These are phyloP conservation scores for Calcarius lapponicus DNA, from an alignment of 2,797 vertebrate species.

Conservation along the genomic window DNA sequence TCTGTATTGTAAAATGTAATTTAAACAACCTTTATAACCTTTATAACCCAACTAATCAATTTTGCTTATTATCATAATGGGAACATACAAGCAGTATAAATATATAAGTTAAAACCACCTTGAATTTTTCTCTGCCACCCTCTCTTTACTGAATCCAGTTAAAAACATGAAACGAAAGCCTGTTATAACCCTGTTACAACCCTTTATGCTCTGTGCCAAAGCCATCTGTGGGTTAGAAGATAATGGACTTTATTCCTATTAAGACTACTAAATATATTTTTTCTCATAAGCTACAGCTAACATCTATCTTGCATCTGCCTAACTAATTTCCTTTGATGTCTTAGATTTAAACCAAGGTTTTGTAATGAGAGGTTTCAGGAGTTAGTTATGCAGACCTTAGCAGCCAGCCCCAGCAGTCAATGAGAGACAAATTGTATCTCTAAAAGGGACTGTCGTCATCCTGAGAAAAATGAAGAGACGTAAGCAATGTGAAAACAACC, in stretches of 20 bases:
- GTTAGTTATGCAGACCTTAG: background rate
- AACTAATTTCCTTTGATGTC: background rate
- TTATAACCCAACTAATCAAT: background rate
- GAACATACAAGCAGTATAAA: background rate
- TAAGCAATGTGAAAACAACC: background rate
- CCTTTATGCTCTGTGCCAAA: background rate
- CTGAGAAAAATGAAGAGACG: background rate
- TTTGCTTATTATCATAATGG: background rate
- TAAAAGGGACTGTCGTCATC: constrained; percentile 3
- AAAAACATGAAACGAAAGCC: background rate
- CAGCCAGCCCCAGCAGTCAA: background rate
- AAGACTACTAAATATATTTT: constrained; percentile 16
- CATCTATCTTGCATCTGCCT: constrained; percentile 25
- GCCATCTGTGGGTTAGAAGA: constrained; percentile 46
- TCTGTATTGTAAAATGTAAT: background rate
- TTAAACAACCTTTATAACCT: background rate
- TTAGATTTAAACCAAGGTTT: background rate
- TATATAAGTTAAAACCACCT: background rate
- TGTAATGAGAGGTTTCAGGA: background rate
- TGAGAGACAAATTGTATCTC: constrained; percentile 37
- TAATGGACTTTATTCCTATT: constrained; percentile 44
- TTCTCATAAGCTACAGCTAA: constrained; percentile 1
- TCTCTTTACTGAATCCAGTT: background rate
- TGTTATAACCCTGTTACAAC: background rate
- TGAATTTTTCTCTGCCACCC: background rate